Evolutionary conservation across 1,140 invertebrate genomes (phyloP).

Genomic region (Adelges cooleyi): DNA sequence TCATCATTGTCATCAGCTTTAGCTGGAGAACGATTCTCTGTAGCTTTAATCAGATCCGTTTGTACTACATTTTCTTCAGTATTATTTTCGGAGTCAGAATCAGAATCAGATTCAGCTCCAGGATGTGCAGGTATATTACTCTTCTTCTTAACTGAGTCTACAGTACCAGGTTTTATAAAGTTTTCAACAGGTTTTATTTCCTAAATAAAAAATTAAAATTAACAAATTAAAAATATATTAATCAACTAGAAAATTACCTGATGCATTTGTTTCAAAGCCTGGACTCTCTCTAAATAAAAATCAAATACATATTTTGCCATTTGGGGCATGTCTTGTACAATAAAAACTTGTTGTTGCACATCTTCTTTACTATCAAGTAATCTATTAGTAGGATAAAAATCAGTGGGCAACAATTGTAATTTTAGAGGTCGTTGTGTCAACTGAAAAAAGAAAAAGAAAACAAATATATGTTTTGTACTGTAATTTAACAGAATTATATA

Average conservation of each 20-base stretch:
- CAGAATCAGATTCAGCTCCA: conserved; percentile 38
- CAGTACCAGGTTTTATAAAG: conserved; percentile 43
- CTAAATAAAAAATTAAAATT: neutral
- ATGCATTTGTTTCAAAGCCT: conserved; percentile 43
- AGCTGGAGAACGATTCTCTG: too few relatives aligned
- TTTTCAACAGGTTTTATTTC: conserved; percentile 31
- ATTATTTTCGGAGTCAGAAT: too few relatives aligned
- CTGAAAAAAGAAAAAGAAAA: conserved; percentile 35
- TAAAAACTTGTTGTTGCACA: conserved; percentile 39
- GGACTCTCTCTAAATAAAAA: conserved; percentile 68
- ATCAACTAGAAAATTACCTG: neutral
- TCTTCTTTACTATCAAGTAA: conserved; percentile 36
- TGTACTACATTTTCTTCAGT: conserved; percentile 32
- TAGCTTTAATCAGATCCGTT: too few relatives aligned
- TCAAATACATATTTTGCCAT: conserved; percentile 89
- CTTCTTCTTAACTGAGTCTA: conserved; percentile 36
- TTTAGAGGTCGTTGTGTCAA: conserved; percentile 56
- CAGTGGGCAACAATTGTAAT: conserved; percentile 62
- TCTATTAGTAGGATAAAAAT: conserved; percentile 62
- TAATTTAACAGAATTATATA: neutral
- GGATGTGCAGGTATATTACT: conserved; percentile 38
- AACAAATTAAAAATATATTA: neutral
- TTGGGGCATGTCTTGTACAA: conserved; percentile 76
- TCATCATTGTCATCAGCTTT: too few relatives aligned
- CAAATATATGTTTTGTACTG: neutral